Conservation (phyloP, 2,113 vertebrate species). For the Emberiza fucata region DNA sequence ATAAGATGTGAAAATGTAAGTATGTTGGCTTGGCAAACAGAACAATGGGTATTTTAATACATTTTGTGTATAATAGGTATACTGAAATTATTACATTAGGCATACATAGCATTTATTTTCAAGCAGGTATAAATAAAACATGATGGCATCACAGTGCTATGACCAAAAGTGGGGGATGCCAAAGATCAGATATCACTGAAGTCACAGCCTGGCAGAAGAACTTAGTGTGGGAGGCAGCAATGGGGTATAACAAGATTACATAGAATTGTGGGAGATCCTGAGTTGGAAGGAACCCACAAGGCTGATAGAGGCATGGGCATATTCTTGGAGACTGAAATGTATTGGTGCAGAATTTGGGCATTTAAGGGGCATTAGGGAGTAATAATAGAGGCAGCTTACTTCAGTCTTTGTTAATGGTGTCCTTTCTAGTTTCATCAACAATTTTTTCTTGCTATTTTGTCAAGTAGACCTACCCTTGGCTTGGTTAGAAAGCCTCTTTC, state of each 20-base stretch:
- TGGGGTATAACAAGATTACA: background rate
- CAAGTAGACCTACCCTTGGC: background rate
- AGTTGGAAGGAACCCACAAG: background rate
- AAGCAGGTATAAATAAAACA: background rate
- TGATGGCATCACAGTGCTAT: background rate
- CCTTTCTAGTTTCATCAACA: background rate
- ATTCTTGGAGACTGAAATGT: background rate
- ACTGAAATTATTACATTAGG: background rate
- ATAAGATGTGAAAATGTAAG: background rate
- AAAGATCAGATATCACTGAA: background rate
- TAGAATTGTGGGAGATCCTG: background rate
- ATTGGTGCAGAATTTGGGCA: background rate
- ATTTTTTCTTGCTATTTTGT: background rate
- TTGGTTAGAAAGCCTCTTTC: background rate
- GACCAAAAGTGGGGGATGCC: background rate
- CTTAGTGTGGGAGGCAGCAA: background rate
- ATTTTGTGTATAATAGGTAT: background rate
- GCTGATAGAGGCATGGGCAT: background rate
- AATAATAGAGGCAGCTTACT: background rate
- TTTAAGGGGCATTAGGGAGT: background rate
- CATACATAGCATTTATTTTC: background rate
- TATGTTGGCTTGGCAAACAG: background rate
- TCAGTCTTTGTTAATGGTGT: background rate
- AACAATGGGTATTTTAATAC: background rate
- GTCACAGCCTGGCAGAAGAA: background rate